A percentile compares a stretch with the other conserved stretches of the same genome.
Conservation (phyloP, 2,888 invertebrate species). For the Drosophila greeni region DNA sequence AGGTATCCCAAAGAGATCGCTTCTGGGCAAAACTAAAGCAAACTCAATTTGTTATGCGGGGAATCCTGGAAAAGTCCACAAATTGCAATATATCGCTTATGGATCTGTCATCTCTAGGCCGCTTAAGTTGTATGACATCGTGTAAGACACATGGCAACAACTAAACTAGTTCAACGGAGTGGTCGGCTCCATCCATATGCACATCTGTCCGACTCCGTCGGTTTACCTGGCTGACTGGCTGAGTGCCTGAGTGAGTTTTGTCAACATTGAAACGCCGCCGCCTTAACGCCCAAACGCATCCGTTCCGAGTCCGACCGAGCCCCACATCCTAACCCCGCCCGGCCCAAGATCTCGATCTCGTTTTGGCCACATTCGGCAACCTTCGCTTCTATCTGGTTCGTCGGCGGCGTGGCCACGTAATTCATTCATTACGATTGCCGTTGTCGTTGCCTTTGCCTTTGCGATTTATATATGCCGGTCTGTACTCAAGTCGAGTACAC, state of each 20-base stretch:
- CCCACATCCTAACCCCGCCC: conserved; percentile 8
- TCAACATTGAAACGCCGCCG: conserved; percentile 65
- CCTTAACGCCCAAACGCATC: conserved; percentile 71
- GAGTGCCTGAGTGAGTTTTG: conserved; percentile 66
- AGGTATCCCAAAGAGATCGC: neutral
- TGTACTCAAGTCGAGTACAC: conserved; percentile 24
- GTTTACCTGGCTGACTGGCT: conserved; percentile 27
- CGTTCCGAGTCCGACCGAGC: conserved; percentile 43
- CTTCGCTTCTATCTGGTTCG: conserved; percentile 56
- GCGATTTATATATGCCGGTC: conserved; percentile 67
- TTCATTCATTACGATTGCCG: conserved; percentile 66
- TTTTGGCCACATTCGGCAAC: conserved; percentile 58
- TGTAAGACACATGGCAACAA: conserved; percentile 60
- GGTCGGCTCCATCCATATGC: conserved; percentile 46
- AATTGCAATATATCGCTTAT: conserved; percentile 23
- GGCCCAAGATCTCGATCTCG: conserved; percentile 54
- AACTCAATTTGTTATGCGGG: neutral
- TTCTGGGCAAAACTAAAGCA: neutral
- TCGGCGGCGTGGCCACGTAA: conserved; percentile 52
- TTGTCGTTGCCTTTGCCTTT: conserved; percentile 61
- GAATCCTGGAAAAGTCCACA: conserved; percentile 4
- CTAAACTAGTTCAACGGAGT: conserved; percentile 58
- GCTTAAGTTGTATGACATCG: conserved; percentile 49
- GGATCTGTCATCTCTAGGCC: conserved; percentile 53
- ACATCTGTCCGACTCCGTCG: conserved; percentile 34